These are phyloP conservation scores for Spilogale gracilis DNA, from an alignment of 2,113 vertebrate species.

Conservation along the genomic window DNA sequence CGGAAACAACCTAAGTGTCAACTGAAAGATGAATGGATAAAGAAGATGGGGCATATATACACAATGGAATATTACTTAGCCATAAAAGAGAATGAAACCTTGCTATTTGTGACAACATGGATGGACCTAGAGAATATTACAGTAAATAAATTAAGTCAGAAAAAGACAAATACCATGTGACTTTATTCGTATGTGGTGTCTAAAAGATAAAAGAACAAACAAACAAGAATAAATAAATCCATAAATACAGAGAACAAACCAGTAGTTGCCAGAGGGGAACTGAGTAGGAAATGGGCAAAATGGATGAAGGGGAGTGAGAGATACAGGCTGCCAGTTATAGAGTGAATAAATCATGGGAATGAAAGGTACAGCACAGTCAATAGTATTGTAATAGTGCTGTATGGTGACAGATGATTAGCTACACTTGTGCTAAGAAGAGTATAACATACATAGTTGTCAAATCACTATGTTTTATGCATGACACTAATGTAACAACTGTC, in stretches of 20 bases:
- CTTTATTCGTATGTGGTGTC: neutral
- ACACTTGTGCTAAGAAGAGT: neutral
- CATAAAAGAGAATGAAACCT: neutral
- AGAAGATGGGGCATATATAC: neutral
- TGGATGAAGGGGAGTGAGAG: neutral
- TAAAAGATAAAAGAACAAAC: neutral
- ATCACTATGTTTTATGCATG: neutral
- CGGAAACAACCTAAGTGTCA: neutral
- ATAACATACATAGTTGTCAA: neutral
- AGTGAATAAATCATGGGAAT: neutral
- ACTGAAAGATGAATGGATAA: neutral
- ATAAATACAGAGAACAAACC: neutral
- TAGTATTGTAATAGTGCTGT: neutral
- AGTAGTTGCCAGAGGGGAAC: neutral
- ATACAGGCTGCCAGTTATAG: neutral
- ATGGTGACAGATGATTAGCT: neutral
- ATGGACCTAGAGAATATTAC: neutral
- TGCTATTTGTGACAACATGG: neutral
- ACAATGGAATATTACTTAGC: neutral
- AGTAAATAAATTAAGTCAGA: neutral
- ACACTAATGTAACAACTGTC: neutral
- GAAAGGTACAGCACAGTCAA: neutral
- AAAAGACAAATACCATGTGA: neutral
- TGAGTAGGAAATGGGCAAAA: neutral
- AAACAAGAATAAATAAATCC: neutral